Evolutionary conservation across 2,888 invertebrate genomes (phyloP).

Genomic region (Bombylius discolor): DNA sequence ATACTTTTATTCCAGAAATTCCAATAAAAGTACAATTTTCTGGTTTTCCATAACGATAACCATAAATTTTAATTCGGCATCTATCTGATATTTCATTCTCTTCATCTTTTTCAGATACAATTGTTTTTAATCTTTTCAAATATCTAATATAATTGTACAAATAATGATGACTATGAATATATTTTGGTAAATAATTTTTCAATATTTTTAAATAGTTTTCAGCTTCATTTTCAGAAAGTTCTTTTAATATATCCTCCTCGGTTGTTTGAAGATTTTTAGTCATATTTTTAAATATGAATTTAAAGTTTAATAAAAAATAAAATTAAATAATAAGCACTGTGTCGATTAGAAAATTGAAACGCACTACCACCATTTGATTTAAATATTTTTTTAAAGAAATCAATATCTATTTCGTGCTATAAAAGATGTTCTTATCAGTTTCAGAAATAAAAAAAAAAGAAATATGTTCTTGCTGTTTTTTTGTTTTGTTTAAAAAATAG

Average conservation of each 20-base stretch:
- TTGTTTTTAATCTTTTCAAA: background rate
- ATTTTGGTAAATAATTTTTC: background rate
- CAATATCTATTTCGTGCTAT: no score
- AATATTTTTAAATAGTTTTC: background rate
- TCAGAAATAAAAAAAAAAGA: no score
- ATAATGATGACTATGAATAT: background rate
- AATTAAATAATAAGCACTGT: no score
- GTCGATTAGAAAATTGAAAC: no score
- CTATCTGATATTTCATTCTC: conserved; percentile 1
- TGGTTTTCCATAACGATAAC: conserved; percentile 6
- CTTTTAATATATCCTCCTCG: background rate
- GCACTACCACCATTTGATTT: no score
- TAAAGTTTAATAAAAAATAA: no score
- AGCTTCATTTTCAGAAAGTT: background rate
- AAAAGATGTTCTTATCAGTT: no score
- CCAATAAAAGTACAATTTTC: conserved; percentile 12
- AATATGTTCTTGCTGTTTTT: no score
- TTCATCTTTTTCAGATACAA: background rate
- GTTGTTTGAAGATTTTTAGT: no score
- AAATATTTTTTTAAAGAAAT: no score
- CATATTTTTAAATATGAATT: no score
- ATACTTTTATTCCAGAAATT: conserved; percentile 7
- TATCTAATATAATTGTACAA: background rate
- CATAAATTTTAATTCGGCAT: conserved; percentile 5
- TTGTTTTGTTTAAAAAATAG: no score